Evolutionary conservation across 2,113 vertebrate species (phyloP), one percentile per base, ranked within the genome.

Genomic region (Myodes glareolus): DNA sequence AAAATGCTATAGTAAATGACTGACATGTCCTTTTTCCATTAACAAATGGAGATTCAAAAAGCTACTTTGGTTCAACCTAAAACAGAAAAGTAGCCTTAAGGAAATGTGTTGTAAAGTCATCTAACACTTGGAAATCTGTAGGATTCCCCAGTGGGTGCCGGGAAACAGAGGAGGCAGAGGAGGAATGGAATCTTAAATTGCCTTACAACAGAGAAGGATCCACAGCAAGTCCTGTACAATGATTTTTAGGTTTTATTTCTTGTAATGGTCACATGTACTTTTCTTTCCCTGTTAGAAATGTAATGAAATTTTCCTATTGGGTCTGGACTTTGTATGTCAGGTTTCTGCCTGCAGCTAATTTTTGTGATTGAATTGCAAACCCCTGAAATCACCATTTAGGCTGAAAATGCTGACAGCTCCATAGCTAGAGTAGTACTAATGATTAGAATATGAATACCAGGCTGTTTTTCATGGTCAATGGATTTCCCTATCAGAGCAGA

Each of bases 331-430:
- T 91, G 81, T 89, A 92, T 95, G 88, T 92, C 92, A 97, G 97
- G 91, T 95, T 97, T 96, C 85, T 97, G 80, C 81, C 90, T 89
- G 94, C 55, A 90, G 70, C 45, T 97, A 96, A 97, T 14, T n/a
- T 95, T 85, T 91, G 92, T 94, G 75, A 42, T 7, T 94, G 77
- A 93, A 80, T 90, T 96, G 90, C 19, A 93, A 95, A 95, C 67
- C 36, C 25, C 91, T 85, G 91, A 98, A 98, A 98, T 75, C 12
- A 96, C 42, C 25, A 29, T 86, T 96, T 96, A 92, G 75, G 36
- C 76, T n/a, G 29, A 97, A 98, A 97, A 96, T 93, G 95, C 93
- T 96, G 81, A 76, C 90, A 98, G 78, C 5, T 97, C 81, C 78
- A 72, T 67, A 94, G 91, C 63, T 91, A 87, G 50, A 97, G 27